Evolutionary conservation across 2,797 vertebrate species (phyloP).

Genomic region (Squalus acanthias): DNA sequence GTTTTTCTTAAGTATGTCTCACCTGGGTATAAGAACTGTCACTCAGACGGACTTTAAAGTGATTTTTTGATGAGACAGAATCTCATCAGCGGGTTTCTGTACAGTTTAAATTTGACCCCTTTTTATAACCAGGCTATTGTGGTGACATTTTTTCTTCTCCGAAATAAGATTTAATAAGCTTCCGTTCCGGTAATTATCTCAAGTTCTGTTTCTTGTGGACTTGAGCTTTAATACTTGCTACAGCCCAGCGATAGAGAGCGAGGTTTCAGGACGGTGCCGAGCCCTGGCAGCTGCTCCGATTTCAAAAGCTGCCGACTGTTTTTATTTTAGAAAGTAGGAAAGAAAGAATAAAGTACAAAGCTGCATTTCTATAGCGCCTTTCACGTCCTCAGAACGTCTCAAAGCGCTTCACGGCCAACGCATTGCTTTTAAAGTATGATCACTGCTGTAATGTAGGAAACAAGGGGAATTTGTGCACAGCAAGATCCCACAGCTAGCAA

Average conservation of each 20-base stretch:
- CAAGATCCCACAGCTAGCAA: not conserved
- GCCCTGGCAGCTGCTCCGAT: not conserved
- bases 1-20: slow-evolving; percentile 34
- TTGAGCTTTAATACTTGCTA: not conserved
- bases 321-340: not conserved
- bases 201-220: slow-evolving; percentile 10
- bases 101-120: slow-evolving; percentile 36
- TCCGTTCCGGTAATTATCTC: slow-evolving; percentile 29
- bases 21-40: slow-evolving; percentile 34
- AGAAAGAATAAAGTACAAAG: not conserved
- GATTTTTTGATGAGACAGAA: slow-evolving; percentile 30
- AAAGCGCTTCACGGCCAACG: not conserved
- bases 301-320: not conserved
- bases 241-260: no score
- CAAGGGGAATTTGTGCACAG: not conserved
- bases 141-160: not conserved
- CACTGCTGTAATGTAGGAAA: not conserved
- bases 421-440: not conserved
- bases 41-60: slow-evolving; percentile 21
- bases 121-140: slow-evolving; percentile 35
- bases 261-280: not conserved
- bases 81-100: slow-evolving; percentile 27
- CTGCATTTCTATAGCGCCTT: not conserved
- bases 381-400: not conserved
- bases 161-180: slow-evolving; percentile 32